A percentile compares a stretch with the other conserved stretches of the same genome.
Evolutionary conservation across 2,888 invertebrate species (phyloP).

Genomic region (Allolobophora icterica): DNA sequence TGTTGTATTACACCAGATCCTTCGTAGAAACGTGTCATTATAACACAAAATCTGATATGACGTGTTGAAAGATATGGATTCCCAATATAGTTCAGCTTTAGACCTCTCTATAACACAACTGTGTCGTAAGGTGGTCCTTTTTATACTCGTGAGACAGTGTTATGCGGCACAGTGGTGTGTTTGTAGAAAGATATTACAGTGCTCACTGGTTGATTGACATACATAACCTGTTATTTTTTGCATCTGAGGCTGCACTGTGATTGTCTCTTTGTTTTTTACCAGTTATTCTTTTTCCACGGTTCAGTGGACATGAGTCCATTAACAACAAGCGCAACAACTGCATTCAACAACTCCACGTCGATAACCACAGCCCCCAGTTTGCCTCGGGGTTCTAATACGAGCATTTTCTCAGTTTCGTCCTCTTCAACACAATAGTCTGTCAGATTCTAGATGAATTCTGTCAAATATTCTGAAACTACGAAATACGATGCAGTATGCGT

Average conservation of each 20-base stretch:
- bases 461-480: not conserved
- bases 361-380: not conserved
- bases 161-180: no score
- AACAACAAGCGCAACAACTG: not conserved
- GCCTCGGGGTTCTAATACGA: not conserved
- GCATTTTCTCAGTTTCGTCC: not conserved
- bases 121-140: no score
- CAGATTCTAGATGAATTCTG: not conserved
- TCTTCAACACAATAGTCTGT: not conserved
- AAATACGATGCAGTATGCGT: not conserved
- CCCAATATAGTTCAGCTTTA: no score
- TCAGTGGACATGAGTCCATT: not conserved
- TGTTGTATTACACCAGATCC: no score
- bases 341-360: not conserved
- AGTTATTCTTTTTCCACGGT: slow-evolving; percentile 43
- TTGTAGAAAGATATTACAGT: no score
- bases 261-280: slow-evolving; percentile 20
- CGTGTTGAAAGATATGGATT: no score
- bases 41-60: no score
- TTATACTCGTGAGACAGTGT: no score
- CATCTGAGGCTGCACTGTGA: not conserved
- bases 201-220: no score
- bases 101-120: no score
- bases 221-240: no score
- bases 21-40: no score